Evolutionary conservation across 1,140 invertebrate species (phyloP), one percentile per base, ranked within the genome.

Genomic region (Chymomyza costata): DNA sequence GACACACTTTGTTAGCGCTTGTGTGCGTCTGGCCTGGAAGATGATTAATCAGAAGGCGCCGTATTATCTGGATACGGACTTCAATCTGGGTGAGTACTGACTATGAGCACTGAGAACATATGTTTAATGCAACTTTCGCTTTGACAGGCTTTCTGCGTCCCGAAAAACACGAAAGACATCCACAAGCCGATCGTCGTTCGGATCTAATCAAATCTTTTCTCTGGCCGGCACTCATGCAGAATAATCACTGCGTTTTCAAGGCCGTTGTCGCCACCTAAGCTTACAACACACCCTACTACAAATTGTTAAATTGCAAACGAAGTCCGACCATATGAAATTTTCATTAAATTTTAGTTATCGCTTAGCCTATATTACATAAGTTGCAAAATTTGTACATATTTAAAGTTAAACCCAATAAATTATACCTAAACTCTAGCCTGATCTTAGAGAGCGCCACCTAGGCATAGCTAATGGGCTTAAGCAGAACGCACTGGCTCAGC

Each of bases 161-260:
- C 10, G 88, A 90, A 44, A 89, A 88, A 53, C 90, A 91, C 76
- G 88, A 89, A 11, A 85, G 89, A 2, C 89, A 89, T 73, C 86
- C 87, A 25, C 82, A 86, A 6, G 86, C 89, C 2, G 88, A 90
- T 61, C 82, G 88, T 3, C 87, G 87, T 54, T 90, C 88, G 3
- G 89, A 90, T 68, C 86, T 89, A 7, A 90, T 91, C 56, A 87
- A 88, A 54, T 87, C 88, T 3, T 91, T 90, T 68, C 86, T 91
- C 8, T 91, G 90, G 89, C 90, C 90, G 8, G 90, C 89, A 6
- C 84, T 91, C 19, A 86, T 90, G 85, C 87, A 89, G 59, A 88
- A 88, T 16, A 86, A 86, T 52, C 86, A 85, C 34, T 90, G 88
- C 61, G 89, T 89, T 48, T 89, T 90, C 69, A 88, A 90, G 66